A percentile compares a stretch with the other conserved stretches of the same genome.
phyloP scores from a whole-genome alignment of 37 sponge, comb jelly and placozoan genomes.

The Oscarella lobularis region DNA sequence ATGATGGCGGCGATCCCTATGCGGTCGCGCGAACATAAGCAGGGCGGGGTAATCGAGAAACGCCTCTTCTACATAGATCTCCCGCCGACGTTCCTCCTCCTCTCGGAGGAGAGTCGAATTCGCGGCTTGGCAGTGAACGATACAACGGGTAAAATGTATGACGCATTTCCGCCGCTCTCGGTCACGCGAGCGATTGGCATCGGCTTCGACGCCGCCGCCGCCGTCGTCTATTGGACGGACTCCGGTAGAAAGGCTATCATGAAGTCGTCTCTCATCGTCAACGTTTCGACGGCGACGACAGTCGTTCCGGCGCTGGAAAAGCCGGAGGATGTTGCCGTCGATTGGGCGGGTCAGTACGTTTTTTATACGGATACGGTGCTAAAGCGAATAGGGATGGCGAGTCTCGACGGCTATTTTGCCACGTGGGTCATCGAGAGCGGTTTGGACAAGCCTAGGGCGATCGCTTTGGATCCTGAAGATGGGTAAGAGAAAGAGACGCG shows the following conservation, averaged over 20 bases:
- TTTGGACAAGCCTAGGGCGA: neutral
- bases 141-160: neutral
- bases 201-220: neutral
- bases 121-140: neutral
- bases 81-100: neutral
- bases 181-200: neutral
- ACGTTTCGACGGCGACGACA: neutral
- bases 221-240: neutral
- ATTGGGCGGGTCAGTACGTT: neutral
- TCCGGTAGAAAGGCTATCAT: neutral
- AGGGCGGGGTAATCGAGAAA: no score
- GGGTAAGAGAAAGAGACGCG: neutral
- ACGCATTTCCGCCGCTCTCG: neutral
- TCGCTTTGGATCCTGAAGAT: neutral
- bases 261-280: neutral
- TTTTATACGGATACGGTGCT: neutral
- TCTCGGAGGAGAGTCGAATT: neutral
- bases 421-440: neutral
- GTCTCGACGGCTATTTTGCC: neutral
- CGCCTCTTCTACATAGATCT: no score
- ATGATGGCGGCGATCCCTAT: no score
- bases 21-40: no score
- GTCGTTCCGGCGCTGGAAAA: neutral
- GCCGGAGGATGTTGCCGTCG: neutral
- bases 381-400: neutral